A percentile compares a stretch with the other conserved stretches of the same genome.
These are phyloP conservation scores for Hylomyscus alleni DNA, from an alignment of 2,797 vertebrate species.

Conservation along the genomic window DNA sequence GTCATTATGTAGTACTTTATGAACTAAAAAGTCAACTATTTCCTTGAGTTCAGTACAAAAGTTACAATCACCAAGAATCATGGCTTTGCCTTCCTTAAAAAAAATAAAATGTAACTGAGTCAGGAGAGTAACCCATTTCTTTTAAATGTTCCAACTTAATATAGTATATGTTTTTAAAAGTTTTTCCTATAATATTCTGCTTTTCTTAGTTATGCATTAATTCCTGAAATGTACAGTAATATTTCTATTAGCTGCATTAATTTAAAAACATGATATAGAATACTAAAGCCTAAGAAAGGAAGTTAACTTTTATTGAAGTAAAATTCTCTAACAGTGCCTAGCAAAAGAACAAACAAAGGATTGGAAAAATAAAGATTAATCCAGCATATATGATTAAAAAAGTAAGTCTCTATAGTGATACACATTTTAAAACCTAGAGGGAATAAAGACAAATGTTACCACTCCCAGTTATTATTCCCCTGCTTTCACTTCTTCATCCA, in stretches of 20 bases:
- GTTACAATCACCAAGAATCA: background rate
- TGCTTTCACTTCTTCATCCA: background rate
- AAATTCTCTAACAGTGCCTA: background rate
- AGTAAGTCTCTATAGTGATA: background rate
- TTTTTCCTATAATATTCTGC: background rate
- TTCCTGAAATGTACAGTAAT: background rate
- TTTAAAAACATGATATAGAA: background rate
- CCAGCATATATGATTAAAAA: background rate
- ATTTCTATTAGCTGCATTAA: background rate
- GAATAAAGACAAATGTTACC: background rate
- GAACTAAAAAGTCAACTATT: background rate
- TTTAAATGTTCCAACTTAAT: background rate
- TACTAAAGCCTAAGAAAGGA: background rate
- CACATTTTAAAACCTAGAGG: background rate
- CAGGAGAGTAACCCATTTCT: background rate
- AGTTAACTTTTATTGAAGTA: constrained; percentile 18
- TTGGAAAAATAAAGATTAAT: background rate
- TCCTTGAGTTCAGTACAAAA: background rate
- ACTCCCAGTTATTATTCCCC: background rate
- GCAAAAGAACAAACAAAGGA: background rate
- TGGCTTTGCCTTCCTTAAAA: background rate
- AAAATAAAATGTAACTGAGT: background rate
- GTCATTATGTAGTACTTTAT: background rate
- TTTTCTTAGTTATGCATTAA: background rate
- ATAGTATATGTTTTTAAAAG: background rate